phyloP scores from a whole-genome alignment of 2,888 invertebrate species.

The Drosophila lutescens region DNA sequence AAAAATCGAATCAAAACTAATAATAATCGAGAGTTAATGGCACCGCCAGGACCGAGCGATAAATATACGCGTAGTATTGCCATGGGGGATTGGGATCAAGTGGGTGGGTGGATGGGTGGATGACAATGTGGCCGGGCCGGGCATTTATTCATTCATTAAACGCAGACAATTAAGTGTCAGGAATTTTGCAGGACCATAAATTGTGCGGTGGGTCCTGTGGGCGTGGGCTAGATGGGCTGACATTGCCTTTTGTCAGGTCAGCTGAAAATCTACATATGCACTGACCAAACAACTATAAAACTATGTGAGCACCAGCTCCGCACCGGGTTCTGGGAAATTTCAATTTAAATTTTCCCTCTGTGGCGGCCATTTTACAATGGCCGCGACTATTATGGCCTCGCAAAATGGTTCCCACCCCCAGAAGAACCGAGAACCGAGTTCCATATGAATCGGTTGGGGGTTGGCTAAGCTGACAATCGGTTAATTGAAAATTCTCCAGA shows the following conservation, averaged over 20 bases:
- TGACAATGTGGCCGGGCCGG: constrained; percentile 4
- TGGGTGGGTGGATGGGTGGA: background rate
- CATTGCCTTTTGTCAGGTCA: constrained; percentile 69
- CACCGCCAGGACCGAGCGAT: constrained; percentile 26
- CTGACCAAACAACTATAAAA: constrained; percentile 77
- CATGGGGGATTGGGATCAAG: background rate
- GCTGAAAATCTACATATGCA: constrained; percentile 79
- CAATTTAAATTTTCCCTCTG: constrained; percentile 63
- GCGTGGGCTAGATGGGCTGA: constrained; percentile 28
- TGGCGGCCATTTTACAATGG: constrained; percentile 71
- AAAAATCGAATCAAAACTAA: constrained; percentile 69
- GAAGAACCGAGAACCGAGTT: background rate
- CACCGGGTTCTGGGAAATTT: constrained; percentile 59
- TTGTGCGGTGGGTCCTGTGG: constrained; percentile 42
- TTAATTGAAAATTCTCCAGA: constrained; percentile 74
- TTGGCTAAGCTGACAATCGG: constrained; percentile 37
- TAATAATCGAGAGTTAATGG: constrained; percentile 71
- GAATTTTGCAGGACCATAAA: constrained; percentile 79
- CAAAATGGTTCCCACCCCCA: constrained; percentile 47
- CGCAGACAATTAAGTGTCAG: constrained; percentile 80
- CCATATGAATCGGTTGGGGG: constrained; percentile 34
- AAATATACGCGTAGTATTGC: constrained; percentile 37
- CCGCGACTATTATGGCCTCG: constrained; percentile 62
- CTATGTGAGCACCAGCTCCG: constrained; percentile 57
- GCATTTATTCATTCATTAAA: constrained; percentile 80